Evolutionary conservation across 2,888 invertebrate species (phyloP), one percentile per base, ranked within the genome.

Genomic region (Gryllus longicercus): DNA sequence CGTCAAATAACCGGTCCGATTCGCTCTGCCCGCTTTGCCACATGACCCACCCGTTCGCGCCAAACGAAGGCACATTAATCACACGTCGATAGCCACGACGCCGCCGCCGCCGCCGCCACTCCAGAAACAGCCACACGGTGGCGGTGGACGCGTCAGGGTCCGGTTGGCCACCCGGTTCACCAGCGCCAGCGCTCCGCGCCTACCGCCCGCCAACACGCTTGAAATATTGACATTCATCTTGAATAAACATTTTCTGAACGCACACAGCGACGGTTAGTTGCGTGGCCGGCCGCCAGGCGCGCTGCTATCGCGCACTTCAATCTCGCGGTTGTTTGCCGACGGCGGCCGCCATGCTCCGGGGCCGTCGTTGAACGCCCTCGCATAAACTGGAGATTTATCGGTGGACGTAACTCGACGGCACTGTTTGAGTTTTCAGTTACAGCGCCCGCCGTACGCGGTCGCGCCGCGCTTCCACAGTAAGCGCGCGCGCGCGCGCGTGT

Each of bases 201-300:
- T 63, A 16, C 63, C n/a, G n/a, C 63, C n/a, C 63, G 63, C 63
- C 14, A 63, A n/a, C n/a, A 63, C 38, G 38, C 63, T 63, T 63
- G 63, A 63, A 63, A 63, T 63, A 63, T 63, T 63, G 63, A 63
- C 63, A 63, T 63, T 63, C 63, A n/a, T 63, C 63, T 63, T 63
- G 63, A 63, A 63, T n/a, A 63, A 63, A 63, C 63, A 63, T 63
- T 63, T 63, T 63, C 63, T 63, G 63, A 18, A n/a, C 63, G 63
- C 63, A 63, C 63, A 14, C 63, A 63, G n/a, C 63, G 63, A 18
- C 63, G 63, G 16, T 14, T 63, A 63, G 63, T 63, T 63, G 63
- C 63, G 63, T 63, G 63, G 63, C 63, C 63, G 16, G 63, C 63
- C 63, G 63, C n/a, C 63, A 18, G 63, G 16, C 63, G 63, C 14